A percentile compares a stretch with the other conserved stretches of the same genome.
These are phyloP conservation scores for Euwallacea similis DNA, from an alignment of 1,140 invertebrate species.

Conservation along the genomic window DNA sequence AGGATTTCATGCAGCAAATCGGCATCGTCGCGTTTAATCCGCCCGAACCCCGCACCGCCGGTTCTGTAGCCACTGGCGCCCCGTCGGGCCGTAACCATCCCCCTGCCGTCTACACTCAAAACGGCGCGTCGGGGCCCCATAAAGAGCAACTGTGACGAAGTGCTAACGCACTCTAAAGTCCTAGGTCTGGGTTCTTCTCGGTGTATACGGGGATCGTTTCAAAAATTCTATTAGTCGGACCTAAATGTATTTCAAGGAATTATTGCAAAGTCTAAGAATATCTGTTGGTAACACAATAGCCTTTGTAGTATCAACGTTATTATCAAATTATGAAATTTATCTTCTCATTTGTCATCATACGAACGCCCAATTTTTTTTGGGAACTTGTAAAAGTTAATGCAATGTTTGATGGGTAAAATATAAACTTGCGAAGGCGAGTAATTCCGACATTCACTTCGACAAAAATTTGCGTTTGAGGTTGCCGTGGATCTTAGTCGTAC, in stretches of 20 bases:
- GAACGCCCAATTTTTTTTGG: too few relatives aligned
- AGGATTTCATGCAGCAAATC: not conserved
- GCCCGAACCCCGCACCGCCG: slow-evolving; percentile 44
- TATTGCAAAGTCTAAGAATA: too few relatives aligned
- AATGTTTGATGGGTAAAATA: too few relatives aligned
- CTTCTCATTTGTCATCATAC: too few relatives aligned
- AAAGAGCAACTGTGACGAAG: slow-evolving; percentile 37
- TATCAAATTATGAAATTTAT: too few relatives aligned
- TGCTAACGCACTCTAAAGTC: not conserved
- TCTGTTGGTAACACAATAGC: too few relatives aligned
- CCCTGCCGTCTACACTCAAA: slow-evolving; percentile 46
- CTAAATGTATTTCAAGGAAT: not conserved
- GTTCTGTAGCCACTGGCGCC: slow-evolving; percentile 40
- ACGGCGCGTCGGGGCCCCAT: slow-evolving; percentile 46
- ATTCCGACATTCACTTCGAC: too few relatives aligned
- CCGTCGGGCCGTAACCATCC: slow-evolving; percentile 44
- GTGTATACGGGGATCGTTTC: not conserved
- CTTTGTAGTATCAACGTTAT: too few relatives aligned
- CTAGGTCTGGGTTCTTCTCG: not conserved
- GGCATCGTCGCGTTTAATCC: slow-evolving; percentile 31
- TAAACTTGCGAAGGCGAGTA: too few relatives aligned
- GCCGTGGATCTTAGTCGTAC: too few relatives aligned
- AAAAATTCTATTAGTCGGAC: not conserved
- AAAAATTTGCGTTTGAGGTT: too few relatives aligned
- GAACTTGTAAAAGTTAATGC: too few relatives aligned